Base-by-base conservation (phyloP, 2,888 invertebrate species). In the Pollenia labialis region DNA sequence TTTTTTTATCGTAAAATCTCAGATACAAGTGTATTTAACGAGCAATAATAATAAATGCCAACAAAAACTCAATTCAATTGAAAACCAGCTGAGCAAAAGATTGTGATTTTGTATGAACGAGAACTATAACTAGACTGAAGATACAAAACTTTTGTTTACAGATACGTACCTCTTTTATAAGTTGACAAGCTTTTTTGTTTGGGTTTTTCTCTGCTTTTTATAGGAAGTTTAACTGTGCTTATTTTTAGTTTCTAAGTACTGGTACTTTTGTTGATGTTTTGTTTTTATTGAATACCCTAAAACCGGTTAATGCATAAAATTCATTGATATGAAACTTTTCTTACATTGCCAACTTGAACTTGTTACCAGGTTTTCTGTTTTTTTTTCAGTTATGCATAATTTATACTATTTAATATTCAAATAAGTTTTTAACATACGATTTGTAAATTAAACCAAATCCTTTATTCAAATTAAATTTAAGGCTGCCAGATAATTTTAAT, bases 11-110 rank as follows among this genome's bases (percentile, higher is more conserved):
- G 40, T 42, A 32, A 14, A 72, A 32, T 11, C 11, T 8, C 66
- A 60, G 42, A 32, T 4, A 16, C 40, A 54, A 56, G 23, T 72
- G 6, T 52, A 32, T 48, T 77, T 32, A 64, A 56, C 18, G 44
- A 71, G 12, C 32, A 32, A 32, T n/a, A 44, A 79, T 79, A 72
- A 46, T 18, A 62, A 54, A 54, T 60, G 42, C 1, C 16, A 52
- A 50, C n/a, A 48, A 40, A 72, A 44, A 42, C 9, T 12, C 56
- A 12, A 64, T 44, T 77, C 1, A 62, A 44, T 69, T 79, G 23
- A 48, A 58, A 42, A 40, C 32, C 56, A 52, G 56, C 71, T 44
- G 93, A 54, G 32, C 71, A n/a, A 48, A 11, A 16, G 44, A 18
- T 32, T 58, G 72, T 69, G 84, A 64, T 81, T 46, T 60, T 14